These are phyloP conservation scores for Sipha flava DNA, from an alignment of 1,140 invertebrate genomes.

Conservation along the genomic window DNA sequence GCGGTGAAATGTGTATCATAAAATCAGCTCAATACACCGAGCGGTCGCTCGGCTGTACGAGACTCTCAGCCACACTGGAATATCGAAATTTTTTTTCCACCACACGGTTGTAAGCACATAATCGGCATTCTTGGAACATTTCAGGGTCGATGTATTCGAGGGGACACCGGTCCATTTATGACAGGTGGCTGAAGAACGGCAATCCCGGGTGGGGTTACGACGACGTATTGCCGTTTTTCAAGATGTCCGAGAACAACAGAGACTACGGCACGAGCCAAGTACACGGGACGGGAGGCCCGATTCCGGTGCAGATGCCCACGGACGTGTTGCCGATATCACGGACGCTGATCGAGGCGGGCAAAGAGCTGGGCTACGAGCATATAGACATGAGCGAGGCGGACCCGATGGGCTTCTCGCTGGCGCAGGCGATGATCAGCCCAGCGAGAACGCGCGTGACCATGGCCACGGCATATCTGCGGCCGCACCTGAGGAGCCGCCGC, in stretches of 20 bases:
- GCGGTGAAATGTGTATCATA: too few species aligned
- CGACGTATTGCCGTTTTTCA: conserved; percentile 52
- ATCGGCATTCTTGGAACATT: conserved; percentile 35
- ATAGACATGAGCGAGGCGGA: conserved; percentile 51
- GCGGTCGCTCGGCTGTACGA: too few species aligned
- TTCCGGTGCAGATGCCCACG: conserved; percentile 49
- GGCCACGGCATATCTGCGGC: conserved; percentile 50
- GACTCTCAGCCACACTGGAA: too few species aligned
- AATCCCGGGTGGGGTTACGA: conserved; percentile 58
- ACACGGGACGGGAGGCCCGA: conserved; percentile 53
- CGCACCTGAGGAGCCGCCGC: conserved; percentile 41
- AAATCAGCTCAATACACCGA: too few species aligned
- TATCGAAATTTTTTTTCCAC: too few species aligned
- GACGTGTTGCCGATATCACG: conserved; percentile 48
- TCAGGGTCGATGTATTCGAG: conserved; percentile 60
- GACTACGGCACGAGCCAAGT: conserved; percentile 42
- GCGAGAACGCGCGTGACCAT: conserved; percentile 43
- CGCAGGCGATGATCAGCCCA: conserved; percentile 47
- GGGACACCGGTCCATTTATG: conserved; percentile 56
- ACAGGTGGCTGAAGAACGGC: conserved; percentile 56
- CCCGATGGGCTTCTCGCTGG: conserved; percentile 50
- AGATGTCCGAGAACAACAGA: conserved; percentile 49
- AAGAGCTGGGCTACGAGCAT: conserved; percentile 45
- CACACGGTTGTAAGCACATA: too few species aligned
- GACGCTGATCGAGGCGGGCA: conserved; percentile 52